A percentile compares a stretch with the other conserved stretches of the same genome.
These are phyloP conservation scores for Sminthurides bifidus DNA, from an alignment of 1,140 invertebrate genomes.

Conservation along the genomic window DNA sequence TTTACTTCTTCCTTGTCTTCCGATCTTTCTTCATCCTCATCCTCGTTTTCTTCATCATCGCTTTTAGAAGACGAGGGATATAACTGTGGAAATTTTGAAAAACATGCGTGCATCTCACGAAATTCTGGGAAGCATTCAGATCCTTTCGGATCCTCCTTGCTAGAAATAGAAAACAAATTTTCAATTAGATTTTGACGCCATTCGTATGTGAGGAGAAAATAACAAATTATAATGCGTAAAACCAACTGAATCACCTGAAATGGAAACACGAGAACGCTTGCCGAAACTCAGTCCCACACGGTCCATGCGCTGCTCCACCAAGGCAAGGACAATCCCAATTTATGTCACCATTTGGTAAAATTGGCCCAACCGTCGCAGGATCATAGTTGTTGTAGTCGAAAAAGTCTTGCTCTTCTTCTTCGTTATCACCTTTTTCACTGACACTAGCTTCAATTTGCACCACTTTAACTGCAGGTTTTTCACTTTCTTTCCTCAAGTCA, in stretches of 20 bases:
- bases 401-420: slow-evolving; percentile 11
- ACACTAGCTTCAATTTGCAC: neutral
- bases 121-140: slow-evolving; percentile 84
- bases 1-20: slow-evolving; percentile 19
- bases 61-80: slow-evolving; percentile 45
- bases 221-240: neutral
- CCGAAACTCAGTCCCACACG: slow-evolving; percentile 82
- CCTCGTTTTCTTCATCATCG: slow-evolving; percentile 24
- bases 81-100: slow-evolving; percentile 72
- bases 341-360: slow-evolving; percentile 76
- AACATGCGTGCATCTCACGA: slow-evolving; percentile 83
- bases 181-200: slow-evolving; percentile 17
- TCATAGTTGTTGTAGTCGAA: slow-evolving; percentile 44
- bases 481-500: slow-evolving; percentile 12
- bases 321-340: slow-evolving; percentile 96
- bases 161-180: slow-evolving; percentile 7
- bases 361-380: slow-evolving; percentile 62
- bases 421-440: neutral
- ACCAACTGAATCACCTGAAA: slow-evolving; percentile 54
- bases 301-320: slow-evolving; percentile 88
- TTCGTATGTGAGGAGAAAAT: slow-evolving; percentile 7
- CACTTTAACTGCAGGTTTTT: neutral
- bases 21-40: slow-evolving; percentile 8
- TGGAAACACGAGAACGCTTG: slow-evolving; percentile 93
- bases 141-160: slow-evolving; percentile 58